Percentiles rank a stretch among this genome's conserved stretches.
phyloP scores from a whole-genome alignment of 2,888 invertebrate genomes.

The Erpobdella octoculata region DNA sequence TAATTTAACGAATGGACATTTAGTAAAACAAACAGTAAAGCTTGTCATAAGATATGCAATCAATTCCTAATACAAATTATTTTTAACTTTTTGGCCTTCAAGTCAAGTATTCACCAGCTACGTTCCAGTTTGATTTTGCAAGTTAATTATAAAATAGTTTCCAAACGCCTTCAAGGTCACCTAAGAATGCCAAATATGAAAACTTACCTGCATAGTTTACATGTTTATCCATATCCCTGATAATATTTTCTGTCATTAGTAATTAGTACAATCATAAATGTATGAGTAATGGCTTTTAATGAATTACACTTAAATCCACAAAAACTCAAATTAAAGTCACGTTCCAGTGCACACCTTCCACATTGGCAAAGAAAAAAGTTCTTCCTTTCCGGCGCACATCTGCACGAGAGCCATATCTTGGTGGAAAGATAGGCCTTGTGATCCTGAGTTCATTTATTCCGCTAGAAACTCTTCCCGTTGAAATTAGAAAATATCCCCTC shows the following conservation, averaged over 20 bases:
- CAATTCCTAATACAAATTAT: no score
- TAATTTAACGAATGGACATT: no score
- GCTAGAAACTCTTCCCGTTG: conserved; percentile 2
- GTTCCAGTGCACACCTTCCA: conserved; percentile 23
- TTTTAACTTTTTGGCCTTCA: no score
- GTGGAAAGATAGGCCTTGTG: conserved; percentile 25
- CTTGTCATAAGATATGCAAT: no score
- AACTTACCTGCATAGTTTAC: conserved; percentile 1
- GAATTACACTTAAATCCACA: no score
- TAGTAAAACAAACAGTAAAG: no score
- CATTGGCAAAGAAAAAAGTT: conserved; percentile 23
- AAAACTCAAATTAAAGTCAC: no score
- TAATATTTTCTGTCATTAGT: background rate
- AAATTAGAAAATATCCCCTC: background rate
- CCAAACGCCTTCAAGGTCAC: background rate
- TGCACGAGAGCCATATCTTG: conserved; percentile 29
- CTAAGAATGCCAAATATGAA: background rate
- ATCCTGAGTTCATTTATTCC: conserved; percentile 26
- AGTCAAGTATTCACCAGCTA: no score
- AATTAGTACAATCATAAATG: no score
- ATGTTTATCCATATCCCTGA: conserved; percentile 6
- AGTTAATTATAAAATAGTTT: background rate
- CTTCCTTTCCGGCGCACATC: conserved; percentile 21
- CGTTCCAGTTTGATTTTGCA: background rate
- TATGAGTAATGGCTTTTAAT: no score